Evolutionary conservation across 1,140 invertebrate species (phyloP).

Genomic region (Lordiphosa mommai): DNA sequence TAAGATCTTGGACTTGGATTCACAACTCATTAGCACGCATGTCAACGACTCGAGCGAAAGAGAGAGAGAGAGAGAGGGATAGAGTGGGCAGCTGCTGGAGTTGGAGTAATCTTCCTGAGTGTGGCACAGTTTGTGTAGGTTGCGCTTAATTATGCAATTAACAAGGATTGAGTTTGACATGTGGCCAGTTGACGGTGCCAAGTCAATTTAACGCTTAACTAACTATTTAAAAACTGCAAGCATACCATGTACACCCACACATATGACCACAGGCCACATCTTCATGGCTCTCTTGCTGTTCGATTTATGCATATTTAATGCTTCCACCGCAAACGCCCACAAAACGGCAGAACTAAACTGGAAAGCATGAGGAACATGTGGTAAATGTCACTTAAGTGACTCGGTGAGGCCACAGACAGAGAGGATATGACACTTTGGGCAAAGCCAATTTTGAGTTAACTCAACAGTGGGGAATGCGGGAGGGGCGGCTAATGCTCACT

Average conservation of each 20-base stretch:
- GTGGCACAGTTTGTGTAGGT: slow-evolving; percentile 48
- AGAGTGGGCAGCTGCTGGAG: slow-evolving; percentile 1
- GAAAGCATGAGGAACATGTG: slow-evolving; percentile 25
- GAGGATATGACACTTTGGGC: slow-evolving; percentile 17
- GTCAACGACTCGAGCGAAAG: slow-evolving; percentile 38
- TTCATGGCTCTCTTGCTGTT: slow-evolving; percentile 26
- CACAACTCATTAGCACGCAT: slow-evolving; percentile 48
- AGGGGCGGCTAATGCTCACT: slow-evolving; percentile 9
- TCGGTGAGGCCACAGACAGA: slow-evolving; percentile 1
- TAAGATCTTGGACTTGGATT: neutral
- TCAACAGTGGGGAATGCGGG: neutral
- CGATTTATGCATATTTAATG: slow-evolving; percentile 60
- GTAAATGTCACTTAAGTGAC: slow-evolving; percentile 39
- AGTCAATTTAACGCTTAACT: slow-evolving; percentile 72
- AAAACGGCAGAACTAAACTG: slow-evolving; percentile 10
- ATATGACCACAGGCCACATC: slow-evolving; percentile 9
- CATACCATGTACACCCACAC: slow-evolving; percentile 23
- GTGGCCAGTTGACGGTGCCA: slow-evolving; percentile 44
- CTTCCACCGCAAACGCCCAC: slow-evolving; percentile 11
- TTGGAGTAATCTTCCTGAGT: slow-evolving; percentile 26
- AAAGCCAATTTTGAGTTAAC: slow-evolving; percentile 40
- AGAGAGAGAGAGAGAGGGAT: neutral
- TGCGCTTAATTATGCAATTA: slow-evolving; percentile 71
- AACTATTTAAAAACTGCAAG: slow-evolving; percentile 51
- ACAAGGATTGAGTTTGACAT: slow-evolving; percentile 43